Base-by-base conservation (phyloP, 1,140 invertebrate species). In the Cheumatopsyche charites region DNA sequence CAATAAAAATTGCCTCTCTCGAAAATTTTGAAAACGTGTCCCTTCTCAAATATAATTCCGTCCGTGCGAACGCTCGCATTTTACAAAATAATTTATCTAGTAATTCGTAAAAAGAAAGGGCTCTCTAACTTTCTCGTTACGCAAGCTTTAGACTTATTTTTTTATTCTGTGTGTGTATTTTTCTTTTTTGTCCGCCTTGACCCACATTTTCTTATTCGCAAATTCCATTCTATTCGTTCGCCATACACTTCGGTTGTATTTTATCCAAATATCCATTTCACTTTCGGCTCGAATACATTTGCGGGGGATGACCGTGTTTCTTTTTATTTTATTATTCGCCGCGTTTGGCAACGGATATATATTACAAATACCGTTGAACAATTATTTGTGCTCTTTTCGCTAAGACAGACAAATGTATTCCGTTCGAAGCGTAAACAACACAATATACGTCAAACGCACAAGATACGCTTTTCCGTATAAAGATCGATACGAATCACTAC, bases 261-360 rank as follows among this genome's bases (percentile, higher is more conserved):
- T 58, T 58, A 58, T 58, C 55, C 25, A 58, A 58, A 58, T 58
- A 58, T 58, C 55, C 55, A 58, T 58, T 58, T 58, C 55, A 58
- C 55, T 58, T 58, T 58, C 55, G 21, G 55, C 55, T 58, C 55
- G 55, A 58, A 58, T 58, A 58, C 23, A 58, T 58, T 58, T 58
- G 55, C 55, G 23, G 55, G n/a, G 29, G 55, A 58, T 58, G 55
- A 58, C 55, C 55, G 55, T 58, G 55, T 58, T 58, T 58, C 55
- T 58, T 26, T 36, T 58, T 58, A 25, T 58, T 58, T 58, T 58
- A 55, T 55, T 55, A 19, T 55, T 23, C 21, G 12, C 12, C 21
- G 23, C 21, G 23, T 26, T 58, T 58, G 55, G 55, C 55, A 58
- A 58, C 55, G 55, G 55, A 25, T 25, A 58, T 58, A 58, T 58